A percentile compares a stretch with the other conserved stretches of the same genome.
Conservation (phyloP, 2,888 invertebrate genomes). For the Amiota mariae region DNA sequence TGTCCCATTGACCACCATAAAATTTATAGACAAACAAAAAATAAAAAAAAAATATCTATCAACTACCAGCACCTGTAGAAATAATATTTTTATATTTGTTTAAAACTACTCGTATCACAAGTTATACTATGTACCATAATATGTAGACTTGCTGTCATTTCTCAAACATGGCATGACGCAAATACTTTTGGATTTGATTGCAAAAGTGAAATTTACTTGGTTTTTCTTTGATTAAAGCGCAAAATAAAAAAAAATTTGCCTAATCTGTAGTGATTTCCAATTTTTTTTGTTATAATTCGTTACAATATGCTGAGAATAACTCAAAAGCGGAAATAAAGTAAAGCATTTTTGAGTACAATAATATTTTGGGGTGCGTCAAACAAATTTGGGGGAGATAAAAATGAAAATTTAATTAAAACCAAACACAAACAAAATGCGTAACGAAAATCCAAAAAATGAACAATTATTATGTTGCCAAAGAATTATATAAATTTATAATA, state of each 20-base stretch:
- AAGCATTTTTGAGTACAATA: not conserved
- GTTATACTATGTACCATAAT: not conserved
- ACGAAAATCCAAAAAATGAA: not conserved
- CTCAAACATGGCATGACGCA: not conserved
- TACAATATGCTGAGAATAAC: not conserved
- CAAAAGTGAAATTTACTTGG: constrained; percentile 4
- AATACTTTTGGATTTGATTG: not conserved
- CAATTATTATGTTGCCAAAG: not conserved
- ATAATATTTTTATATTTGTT: not conserved
- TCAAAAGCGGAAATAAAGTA: not conserved
- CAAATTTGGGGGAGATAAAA: not conserved
- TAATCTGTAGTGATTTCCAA: not conserved
- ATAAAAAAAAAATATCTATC: not conserved
- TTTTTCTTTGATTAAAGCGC: not conserved
- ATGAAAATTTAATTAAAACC: not conserved
- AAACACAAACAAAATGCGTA: not conserved
- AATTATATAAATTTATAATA: not conserved
- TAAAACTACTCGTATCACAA: too few species aligned
- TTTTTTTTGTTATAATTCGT: not conserved
- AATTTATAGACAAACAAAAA: not conserved
- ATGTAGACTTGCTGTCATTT: not conserved
- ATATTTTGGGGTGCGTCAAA: not conserved
- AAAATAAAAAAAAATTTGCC: not conserved
- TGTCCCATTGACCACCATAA: not conserved
- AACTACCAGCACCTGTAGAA: constrained; percentile 10